Conservation (phyloP, 2,113 vertebrate species). For the Litocranius walleri region DNA sequence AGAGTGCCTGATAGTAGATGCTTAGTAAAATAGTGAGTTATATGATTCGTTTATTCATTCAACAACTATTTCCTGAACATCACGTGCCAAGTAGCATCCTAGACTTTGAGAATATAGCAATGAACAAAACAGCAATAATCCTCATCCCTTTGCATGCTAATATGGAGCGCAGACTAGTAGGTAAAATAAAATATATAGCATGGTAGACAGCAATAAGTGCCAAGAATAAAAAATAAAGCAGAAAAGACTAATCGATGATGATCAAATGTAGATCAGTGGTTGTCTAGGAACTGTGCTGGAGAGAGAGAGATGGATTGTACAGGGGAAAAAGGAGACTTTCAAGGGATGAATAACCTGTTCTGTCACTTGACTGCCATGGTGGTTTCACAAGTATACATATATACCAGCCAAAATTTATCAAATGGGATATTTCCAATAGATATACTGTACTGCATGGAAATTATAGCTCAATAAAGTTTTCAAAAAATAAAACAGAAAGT, state of each 20-base stretch:
- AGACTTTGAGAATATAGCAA: not conserved
- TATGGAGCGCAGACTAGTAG: not conserved
- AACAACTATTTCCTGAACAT: not conserved
- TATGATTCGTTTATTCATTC: not conserved
- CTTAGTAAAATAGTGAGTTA: not conserved
- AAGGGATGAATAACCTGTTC: not conserved
- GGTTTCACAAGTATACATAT: not conserved
- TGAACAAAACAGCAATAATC: not conserved
- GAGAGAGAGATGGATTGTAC: not conserved
- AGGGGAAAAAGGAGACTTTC: not conserved
- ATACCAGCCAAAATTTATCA: not conserved
- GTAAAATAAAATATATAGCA: not conserved
- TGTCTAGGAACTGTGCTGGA: not conserved
- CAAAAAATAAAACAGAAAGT: not conserved
- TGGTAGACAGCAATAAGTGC: not conserved
- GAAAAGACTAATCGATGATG: not conserved
- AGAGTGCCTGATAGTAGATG: not conserved
- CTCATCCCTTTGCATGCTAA: not conserved
- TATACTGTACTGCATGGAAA: not conserved
- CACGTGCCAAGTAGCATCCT: not conserved
- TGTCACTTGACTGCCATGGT: not conserved
- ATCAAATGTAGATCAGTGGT: not conserved
- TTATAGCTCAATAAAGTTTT: not conserved
- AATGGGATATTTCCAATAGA: not conserved
- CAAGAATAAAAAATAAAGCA: not conserved